Percentiles rank a stretch among this genome's conserved stretches.
Conservation (phyloP, 2,888 invertebrate species). For the Caenorhabditis wallacei region DNA sequence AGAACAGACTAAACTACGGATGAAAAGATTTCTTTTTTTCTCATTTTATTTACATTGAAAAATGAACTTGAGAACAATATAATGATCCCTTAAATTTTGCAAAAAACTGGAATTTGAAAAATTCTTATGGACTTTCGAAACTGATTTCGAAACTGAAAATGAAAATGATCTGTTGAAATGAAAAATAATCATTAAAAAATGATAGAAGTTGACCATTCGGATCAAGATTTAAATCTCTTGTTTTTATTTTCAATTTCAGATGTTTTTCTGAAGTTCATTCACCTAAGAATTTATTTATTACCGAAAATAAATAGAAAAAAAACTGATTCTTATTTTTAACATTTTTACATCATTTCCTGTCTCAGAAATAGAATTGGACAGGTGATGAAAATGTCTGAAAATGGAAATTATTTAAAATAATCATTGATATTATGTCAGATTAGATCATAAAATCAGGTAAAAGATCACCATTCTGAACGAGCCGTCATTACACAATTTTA, state of each 20-base stretch:
- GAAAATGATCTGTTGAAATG: no score
- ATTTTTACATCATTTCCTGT: background rate
- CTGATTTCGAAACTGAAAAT: no score
- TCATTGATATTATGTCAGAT: no score
- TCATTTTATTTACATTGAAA: slow-evolving; percentile 8
- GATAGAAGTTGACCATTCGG: no score
- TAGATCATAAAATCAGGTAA: no score
- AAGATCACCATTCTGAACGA: no score
- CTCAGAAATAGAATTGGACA: slow-evolving; percentile 5
- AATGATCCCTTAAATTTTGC: background rate
- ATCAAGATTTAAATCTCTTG: no score
- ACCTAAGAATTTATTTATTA: background rate
- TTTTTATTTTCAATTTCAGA: background rate
- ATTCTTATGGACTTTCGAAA: no score
- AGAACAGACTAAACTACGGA: slow-evolving; percentile 27
- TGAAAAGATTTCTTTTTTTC: slow-evolving; percentile 11
- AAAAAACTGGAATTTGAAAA: background rate
- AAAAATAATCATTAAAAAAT: no score
- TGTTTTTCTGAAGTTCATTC: background rate
- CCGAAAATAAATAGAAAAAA: background rate
- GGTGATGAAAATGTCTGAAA: slow-evolving; percentile 4
- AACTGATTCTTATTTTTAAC: slow-evolving; percentile 1
- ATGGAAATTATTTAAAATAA: background rate
- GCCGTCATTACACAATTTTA: no score
- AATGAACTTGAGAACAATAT: background rate